These are phyloP conservation scores for Ctena decussata DNA, from an alignment of 2,888 invertebrate species.

Conservation along the genomic window DNA sequence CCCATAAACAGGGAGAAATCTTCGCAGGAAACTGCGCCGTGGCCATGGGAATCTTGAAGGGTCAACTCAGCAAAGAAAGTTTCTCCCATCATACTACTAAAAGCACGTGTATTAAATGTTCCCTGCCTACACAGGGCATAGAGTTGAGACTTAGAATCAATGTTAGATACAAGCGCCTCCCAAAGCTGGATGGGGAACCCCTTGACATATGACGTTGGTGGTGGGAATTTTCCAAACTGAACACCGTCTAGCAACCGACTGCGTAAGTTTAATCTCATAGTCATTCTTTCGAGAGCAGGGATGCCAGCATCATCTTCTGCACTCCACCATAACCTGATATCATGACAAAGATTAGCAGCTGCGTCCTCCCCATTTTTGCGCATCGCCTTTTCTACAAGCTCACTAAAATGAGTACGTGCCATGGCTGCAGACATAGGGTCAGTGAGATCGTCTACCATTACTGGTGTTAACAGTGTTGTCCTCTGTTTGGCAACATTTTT, in stretches of 20 bases:
- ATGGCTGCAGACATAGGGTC: slow-evolving; percentile 48
- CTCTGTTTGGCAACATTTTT: slow-evolving; percentile 39
- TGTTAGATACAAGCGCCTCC: slow-evolving; percentile 44
- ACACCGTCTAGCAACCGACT: slow-evolving; percentile 26
- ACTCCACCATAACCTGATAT: slow-evolving; percentile 52
- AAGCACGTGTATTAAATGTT: slow-evolving; percentile 41
- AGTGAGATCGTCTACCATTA: slow-evolving; percentile 59
- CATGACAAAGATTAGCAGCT: slow-evolving; percentile 46
- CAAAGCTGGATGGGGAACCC: slow-evolving; percentile 47
- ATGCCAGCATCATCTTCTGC: slow-evolving; percentile 36
- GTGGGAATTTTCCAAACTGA: slow-evolving; percentile 22
- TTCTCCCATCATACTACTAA: slow-evolving; percentile 43
- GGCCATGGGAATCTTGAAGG: slow-evolving; percentile 44
- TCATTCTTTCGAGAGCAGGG: slow-evolving; percentile 26
- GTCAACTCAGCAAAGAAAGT: slow-evolving; percentile 55
- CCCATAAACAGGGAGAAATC: slow-evolving; percentile 51
- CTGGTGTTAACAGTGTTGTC: slow-evolving; percentile 45
- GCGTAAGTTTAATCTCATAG: slow-evolving; percentile 19
- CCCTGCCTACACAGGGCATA: slow-evolving; percentile 22
- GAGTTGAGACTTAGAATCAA: slow-evolving; percentile 37
- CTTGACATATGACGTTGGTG: slow-evolving; percentile 22
- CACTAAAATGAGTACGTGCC: slow-evolving; percentile 38
- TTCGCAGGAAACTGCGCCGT: slow-evolving; percentile 45
- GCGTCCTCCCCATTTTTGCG: slow-evolving; percentile 43
- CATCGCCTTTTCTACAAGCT: slow-evolving; percentile 29